Base-by-base conservation (phyloP, 2,888 invertebrate genomes). In the Stenurella melanura region DNA sequence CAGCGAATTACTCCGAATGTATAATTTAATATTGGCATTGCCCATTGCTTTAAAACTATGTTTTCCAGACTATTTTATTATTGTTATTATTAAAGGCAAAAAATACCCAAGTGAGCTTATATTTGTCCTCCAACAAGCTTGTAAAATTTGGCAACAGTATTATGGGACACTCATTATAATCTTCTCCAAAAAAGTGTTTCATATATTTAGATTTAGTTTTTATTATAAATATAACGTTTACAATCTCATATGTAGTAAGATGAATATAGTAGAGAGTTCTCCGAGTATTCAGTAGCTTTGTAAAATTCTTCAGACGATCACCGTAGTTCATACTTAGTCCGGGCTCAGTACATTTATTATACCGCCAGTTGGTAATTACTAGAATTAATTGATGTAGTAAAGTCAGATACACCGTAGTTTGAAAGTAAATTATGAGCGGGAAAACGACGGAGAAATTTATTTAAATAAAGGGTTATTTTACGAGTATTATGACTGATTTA, bases 361-460 rank as follows among this genome's bases (percentile, higher is more conserved):
- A 50, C 6, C n/a, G 50, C 56, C 12, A 15, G 74, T 38, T 69
- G 56, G 54, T 54, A 74, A 54, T 74, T 74, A 74, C 69, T 74
- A 63, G 69, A 74, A 74, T 74, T 74, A 74, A 74, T 74, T 69
- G 74, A 74, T 74, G 74, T 68, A 60, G 63, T 68, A 68, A 61
- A 74, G 67, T 63, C 74, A 74, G 74, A 63, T 74, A 68, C 50
- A 12, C n/a, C 50, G 12, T 17, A 50, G n/a, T 50, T 50, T 0
- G 4, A n/a, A 50, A 50, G 50, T 50, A 50, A n/a, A 15, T 50
- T 50, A 50, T 50, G 50, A 50, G n/a, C 50, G n/a, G 50, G 50
- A 4, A 50, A 50, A 50, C 5, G 12, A 12, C 15, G n/a, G 50
- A n/a, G 50, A 50, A 50, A 50, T 50, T 50, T 50, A 50, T 50